Conservation (phyloP, 2,797 vertebrate species). For the Karalla daura region DNA sequence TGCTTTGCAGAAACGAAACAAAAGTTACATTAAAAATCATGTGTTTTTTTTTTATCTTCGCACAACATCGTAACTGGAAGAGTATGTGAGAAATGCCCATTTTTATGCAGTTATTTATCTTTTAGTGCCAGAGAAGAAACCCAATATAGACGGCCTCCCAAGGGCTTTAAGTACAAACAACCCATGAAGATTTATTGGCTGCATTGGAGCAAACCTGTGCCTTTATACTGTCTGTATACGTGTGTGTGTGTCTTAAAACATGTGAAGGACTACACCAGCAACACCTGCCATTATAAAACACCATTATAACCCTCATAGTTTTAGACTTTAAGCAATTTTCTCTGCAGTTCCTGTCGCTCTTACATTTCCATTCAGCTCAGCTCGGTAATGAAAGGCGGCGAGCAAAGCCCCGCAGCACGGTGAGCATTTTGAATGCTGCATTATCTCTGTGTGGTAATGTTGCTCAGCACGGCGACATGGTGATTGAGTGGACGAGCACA, state of each 20-base stretch:
- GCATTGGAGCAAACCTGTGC: conserved; percentile 8
- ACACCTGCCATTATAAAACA: too few species aligned
- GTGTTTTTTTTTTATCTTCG: conserved; percentile 7
- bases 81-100: conserved; percentile 1
- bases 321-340: neutral
- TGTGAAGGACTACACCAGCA: too few species aligned
- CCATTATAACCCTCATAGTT: conserved; percentile 1
- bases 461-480: too few species aligned
- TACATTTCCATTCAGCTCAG: neutral
- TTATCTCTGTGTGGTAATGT: neutral
- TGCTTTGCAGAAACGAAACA: neutral
- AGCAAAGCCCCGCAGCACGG: neutral
- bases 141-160: conserved; percentile 18
- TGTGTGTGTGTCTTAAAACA: too few species aligned
- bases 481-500: too few species aligned
- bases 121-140: conserved; percentile 16
- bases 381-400: neutral
- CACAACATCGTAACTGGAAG: neutral
- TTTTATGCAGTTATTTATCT: conserved; percentile 5
- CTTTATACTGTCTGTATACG: neutral
- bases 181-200: conserved; percentile 9
- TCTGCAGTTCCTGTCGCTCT: neutral
- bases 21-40: neutral
- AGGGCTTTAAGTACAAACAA: conserved; percentile 11
- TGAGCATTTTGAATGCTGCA: neutral